Base-by-base conservation (phyloP, 1,140 invertebrate species). In the Ips nitidus region DNA sequence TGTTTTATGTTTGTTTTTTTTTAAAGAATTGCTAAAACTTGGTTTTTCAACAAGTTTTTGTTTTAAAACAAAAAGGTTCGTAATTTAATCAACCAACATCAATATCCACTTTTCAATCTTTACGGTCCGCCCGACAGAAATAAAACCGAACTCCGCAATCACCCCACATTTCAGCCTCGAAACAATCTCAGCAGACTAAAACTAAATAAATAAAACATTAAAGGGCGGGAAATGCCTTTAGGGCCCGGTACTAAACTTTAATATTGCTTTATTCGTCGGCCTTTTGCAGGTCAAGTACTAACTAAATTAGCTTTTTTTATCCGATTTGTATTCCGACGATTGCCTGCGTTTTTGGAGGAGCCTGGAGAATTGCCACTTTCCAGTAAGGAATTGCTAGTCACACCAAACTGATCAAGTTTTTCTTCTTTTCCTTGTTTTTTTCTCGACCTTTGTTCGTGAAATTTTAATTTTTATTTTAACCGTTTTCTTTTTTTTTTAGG, bases 221-320 rank as follows among this genome's bases (percentile, higher is more conserved):
- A 60, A 6, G 69, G 59, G 47, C 56, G 47, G 8, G 8, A 39
- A 59, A 36, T 22, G 43, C 58, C 68, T 64, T 69, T 52, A 43
- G 70, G 52, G 73, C 38, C 67, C 36, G 22, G 75, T 75, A 79
- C 76, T 80, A 80, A 80, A 80, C 74, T 80, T 80, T 80, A 77
- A 80, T 79, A 80, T 79, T 79, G 79, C 75, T 80, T 80, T 80
- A 80, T 80, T 80, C 74, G 76, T 73, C 62, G 70, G 73, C 75
- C 76, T 76, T 75, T 73, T 71, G 71, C 78, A 75, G 79, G 79
- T 80, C 79, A 79, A 78, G 73, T 75, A 74, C 76, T 80, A 79
- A 80, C 79, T 72, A 76, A 79, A 79, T 80, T 80, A 80, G 72
- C 70, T 75, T 73, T 70, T 73, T 64, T 50, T 64, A 73, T 71